Evolutionary conservation across 2,888 invertebrate species (phyloP).

Genomic region (Trichacis sp.): DNA sequence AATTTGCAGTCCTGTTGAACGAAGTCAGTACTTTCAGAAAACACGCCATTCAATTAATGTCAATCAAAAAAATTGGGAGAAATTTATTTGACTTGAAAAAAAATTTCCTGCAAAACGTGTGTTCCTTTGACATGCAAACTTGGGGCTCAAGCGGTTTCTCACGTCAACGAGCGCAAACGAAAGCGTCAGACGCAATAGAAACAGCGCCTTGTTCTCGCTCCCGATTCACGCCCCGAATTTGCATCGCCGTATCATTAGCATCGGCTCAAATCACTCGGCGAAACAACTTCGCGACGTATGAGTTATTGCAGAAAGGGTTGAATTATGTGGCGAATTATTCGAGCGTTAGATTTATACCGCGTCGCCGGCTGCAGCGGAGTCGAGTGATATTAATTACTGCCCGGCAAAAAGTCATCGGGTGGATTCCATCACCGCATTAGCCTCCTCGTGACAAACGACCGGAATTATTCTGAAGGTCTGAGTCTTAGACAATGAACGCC

Average conservation of each 20-base stretch:
- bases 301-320: slow-evolving; percentile 67
- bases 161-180: slow-evolving; percentile 7
- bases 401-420: slow-evolving; percentile 34
- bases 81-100: no score
- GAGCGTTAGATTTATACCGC: slow-evolving; percentile 64
- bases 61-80: neutral
- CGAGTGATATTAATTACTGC: slow-evolving; percentile 60
- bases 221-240: slow-evolving; percentile 49
- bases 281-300: slow-evolving; percentile 50
- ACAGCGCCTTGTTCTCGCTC: slow-evolving; percentile 36
- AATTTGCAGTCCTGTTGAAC: no score
- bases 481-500: neutral
- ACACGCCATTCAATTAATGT: no score
- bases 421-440: slow-evolving; percentile 30
- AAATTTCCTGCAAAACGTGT: no score
- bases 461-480: slow-evolving; percentile 4
- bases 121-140: neutral
- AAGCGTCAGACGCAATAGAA: slow-evolving; percentile 42
- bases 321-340: slow-evolving; percentile 67
- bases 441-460: slow-evolving; percentile 15
- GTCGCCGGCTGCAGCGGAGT: slow-evolving; percentile 46
- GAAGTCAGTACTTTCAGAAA: no score
- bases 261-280: slow-evolving; percentile 47
- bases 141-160: neutral
- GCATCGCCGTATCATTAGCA: slow-evolving; percentile 55